Base-by-base conservation (phyloP, 2,888 invertebrate species). In the Microplitis deprimator region DNA sequence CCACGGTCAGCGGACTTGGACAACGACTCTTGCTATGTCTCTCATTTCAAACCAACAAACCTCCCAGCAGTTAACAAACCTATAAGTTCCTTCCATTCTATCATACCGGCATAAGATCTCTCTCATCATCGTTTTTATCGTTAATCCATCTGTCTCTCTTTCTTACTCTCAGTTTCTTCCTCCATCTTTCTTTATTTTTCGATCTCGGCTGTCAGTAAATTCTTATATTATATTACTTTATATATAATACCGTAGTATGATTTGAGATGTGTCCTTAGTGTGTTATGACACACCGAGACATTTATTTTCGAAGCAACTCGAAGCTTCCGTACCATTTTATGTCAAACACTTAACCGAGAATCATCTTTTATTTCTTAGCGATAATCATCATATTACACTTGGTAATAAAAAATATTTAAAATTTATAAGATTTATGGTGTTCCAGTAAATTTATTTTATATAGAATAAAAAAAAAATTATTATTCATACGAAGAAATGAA, bases 1-100 rank as follows among this genome's bases (percentile, higher is more conserved):
- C 87, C 84, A 87, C 89, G 89, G 89, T 89, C 89, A 89, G 87
- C 86, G 87, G 86, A 86, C 87, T 81, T 85, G 85, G 85, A 89
- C 88, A 88, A 88, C 86, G 84, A 83, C 82, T 83, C 84, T 85
- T 82, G 85, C 86, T 86, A 84, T 85, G 83, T 83, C 77, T 83
- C 61, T 73, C 74, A 67, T 29, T 75, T 68, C 16, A 73, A 71
- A 17, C 64, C 64, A 50, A 75, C 71, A 7, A 59, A 73, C 39
- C 17, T 50, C 60, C 50, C 69, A 77, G 50, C 50, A 50, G 50
- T 5, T 50, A 50, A 61, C 17, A 70, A 64, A 40, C 39, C 73
- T 69, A 72, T 68, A 76, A 38, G 65, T 74, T 74, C 68, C 75
- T 69, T 71, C 40, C 70, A 72, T 69, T 71, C 40, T 73, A 77